Conservation (phyloP, 2,888 invertebrate genomes). For the Himalopsyche tibetana region DNA sequence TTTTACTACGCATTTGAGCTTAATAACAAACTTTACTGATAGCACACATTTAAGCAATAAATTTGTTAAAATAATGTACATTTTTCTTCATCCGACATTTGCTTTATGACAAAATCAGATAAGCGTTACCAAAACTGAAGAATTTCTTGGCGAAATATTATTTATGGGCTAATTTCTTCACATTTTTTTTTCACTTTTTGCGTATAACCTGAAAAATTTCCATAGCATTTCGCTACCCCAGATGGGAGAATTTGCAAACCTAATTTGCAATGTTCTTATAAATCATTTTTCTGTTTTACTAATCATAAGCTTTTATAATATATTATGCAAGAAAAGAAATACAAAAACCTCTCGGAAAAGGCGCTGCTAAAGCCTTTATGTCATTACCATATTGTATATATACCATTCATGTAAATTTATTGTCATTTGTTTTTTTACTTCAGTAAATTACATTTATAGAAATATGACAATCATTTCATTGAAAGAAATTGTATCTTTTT, state of each 20-base stretch:
- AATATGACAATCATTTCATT: too few relatives aligned
- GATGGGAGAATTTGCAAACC: conserved; percentile 54
- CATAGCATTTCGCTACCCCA: conserved; percentile 3
- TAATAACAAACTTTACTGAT: background rate
- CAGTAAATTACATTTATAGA: background rate
- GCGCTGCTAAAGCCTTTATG: background rate
- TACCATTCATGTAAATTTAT: background rate
- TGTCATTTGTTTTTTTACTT: background rate
- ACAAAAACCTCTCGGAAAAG: background rate
- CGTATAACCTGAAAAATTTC: conserved; percentile 28
- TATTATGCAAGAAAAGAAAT: background rate
- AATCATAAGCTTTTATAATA: conserved; percentile 37
- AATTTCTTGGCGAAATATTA: background rate
- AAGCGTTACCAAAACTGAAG: conserved; percentile 2
- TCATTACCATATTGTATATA: background rate
- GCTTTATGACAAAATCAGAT: conserved; percentile 9
- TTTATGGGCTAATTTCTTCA: conserved; percentile 52
- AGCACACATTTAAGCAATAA: background rate
- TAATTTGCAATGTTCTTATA: conserved; percentile 49
- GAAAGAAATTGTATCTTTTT: too few relatives aligned
- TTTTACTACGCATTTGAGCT: too few relatives aligned
- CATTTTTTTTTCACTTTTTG: conserved; percentile 1
- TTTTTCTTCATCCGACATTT: background rate
- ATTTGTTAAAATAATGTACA: background rate
- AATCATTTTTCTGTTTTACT: conserved; percentile 53